These are phyloP conservation scores for Parazoanthus atlanticus DNA, from an alignment of 92 coral and sea anemone species.

Conservation along the genomic window DNA sequence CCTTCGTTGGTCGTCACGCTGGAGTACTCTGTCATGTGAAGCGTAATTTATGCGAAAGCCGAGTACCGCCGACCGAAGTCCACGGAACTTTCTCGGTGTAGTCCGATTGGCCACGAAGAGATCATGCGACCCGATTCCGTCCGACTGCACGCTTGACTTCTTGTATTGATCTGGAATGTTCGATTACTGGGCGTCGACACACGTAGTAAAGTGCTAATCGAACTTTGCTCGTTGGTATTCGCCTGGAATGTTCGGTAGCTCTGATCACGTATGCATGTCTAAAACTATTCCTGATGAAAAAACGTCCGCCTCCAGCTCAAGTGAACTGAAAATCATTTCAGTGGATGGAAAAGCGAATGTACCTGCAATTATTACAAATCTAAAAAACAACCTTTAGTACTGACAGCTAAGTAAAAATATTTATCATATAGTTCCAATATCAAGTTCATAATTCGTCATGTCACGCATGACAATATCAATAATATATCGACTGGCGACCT, in stretches of 20 bases:
- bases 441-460: background rate
- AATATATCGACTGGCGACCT: background rate
- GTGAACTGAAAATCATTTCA: background rate
- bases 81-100: constrained; percentile 23
- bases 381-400: background rate
- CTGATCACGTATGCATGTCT: background rate
- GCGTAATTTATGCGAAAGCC: background rate
- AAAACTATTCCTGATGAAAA: too few relatives aligned
- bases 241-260: constrained; percentile 3
- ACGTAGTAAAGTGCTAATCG: constrained; percentile 27
- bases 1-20: constrained; percentile 25
- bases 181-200: constrained; percentile 24
- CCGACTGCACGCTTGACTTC: constrained; percentile 13
- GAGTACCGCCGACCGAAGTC: background rate
- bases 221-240: background rate
- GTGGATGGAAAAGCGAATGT: background rate
- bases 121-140: background rate
- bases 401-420: too few relatives aligned
- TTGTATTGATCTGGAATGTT: constrained; percentile 12
- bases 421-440: background rate
- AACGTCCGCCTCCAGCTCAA: too few relatives aligned
- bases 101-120: constrained; percentile 10
- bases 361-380: background rate
- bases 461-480: background rate
- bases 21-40: background rate